These are phyloP conservation scores for Coturnix japonica DNA, from an alignment of 2,113 vertebrate species.

Conservation along the genomic window DNA sequence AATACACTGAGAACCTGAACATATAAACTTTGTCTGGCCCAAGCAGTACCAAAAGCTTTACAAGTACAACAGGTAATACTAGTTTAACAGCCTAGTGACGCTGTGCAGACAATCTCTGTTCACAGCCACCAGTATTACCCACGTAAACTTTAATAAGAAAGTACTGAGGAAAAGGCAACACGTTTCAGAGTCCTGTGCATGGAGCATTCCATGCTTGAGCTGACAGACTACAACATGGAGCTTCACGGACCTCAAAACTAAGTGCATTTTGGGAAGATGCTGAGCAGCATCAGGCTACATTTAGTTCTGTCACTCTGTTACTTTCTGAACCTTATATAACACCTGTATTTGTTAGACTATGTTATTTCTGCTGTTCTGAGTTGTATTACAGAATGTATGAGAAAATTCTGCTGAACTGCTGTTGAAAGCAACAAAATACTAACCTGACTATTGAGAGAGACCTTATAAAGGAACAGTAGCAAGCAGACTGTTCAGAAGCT, in stretches of 20 bases:
- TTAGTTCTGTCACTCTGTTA: background rate
- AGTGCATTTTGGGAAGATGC: background rate
- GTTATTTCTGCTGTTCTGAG: background rate
- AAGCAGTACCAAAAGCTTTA: background rate
- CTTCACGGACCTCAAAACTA: background rate
- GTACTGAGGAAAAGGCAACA: background rate
- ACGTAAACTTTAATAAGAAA: rapidly evolving
- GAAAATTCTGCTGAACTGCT: background rate
- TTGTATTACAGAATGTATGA: background rate
- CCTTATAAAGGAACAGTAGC: background rate
- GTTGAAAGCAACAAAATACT: background rate
- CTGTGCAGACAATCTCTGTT: background rate
- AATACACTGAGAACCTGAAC: background rate
- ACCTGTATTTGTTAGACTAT: background rate
- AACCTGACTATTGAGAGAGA: background rate
- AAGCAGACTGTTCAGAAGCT: background rate
- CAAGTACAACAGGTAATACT: background rate
- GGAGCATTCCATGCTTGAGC: background rate
- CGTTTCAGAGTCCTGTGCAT: background rate
- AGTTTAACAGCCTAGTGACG: background rate
- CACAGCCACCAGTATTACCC: background rate
- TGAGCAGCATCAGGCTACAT: background rate
- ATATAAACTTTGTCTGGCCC: rapidly evolving
- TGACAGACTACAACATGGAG: rapidly evolving
- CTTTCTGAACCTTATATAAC: background rate